Evolutionary conservation across 2,113 vertebrate species (phyloP).

Genomic region (Hippolais icterina): DNA sequence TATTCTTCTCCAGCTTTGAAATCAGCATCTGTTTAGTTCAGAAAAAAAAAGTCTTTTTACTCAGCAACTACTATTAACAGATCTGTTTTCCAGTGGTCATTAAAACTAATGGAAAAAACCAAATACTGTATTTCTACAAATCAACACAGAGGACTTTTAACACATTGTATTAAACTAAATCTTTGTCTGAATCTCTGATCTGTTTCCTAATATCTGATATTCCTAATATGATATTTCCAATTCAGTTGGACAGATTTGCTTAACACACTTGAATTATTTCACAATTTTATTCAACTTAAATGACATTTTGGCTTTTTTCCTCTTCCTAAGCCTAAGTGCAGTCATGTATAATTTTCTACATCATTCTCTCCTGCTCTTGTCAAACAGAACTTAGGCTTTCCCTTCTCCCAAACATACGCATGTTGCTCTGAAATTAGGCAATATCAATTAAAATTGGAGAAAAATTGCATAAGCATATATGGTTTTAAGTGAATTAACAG

Average conservation of each 20-base stretch:
- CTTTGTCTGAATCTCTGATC: not conserved
- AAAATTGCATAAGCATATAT: not conserved
- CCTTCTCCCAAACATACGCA: not conserved
- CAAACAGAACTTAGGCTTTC: not conserved
- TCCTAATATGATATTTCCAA: not conserved
- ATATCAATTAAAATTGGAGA: not conserved
- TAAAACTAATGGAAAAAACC: not conserved
- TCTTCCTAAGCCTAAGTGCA: not conserved
- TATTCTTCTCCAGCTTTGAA: slow-evolving; percentile 95
- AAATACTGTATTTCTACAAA: not conserved
- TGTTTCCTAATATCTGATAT: not conserved
- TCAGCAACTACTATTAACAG: not conserved
- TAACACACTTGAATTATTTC: not conserved
- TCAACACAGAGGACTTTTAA: not conserved
- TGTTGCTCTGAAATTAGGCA: not conserved
- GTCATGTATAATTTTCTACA: not conserved
- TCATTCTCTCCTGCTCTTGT: not conserved
- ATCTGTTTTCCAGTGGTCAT: not conserved
- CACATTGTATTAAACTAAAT: not conserved
- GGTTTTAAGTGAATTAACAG: not conserved
- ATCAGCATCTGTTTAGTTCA: slow-evolving; percentile 86
- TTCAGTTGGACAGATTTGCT: not conserved
- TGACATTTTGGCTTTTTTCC: not conserved
- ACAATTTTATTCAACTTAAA: not conserved
- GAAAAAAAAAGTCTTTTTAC: not conserved